These are phyloP conservation scores for Falco naumanni DNA, from an alignment of 2,797 vertebrate species.

Conservation along the genomic window DNA sequence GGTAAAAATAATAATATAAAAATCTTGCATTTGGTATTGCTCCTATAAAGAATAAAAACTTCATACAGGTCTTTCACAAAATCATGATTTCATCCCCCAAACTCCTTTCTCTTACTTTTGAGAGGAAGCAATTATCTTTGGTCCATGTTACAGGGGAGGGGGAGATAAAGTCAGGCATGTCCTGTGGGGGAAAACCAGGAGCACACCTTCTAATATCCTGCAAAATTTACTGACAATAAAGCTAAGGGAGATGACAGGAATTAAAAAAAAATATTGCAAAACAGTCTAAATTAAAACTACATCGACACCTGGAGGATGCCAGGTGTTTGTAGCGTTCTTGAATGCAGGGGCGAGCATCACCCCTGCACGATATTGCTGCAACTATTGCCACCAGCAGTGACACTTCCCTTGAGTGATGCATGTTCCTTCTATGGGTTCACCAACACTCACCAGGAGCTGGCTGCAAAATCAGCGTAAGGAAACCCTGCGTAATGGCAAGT, in stretches of 20 bases:
- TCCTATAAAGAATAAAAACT: not conserved
- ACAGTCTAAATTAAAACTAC: not conserved
- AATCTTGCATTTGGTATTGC: not conserved
- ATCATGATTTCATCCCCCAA: not conserved
- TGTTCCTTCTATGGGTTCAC: not conserved
- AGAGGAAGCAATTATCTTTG: not conserved
- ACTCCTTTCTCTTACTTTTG: not conserved
- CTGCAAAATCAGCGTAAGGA: not conserved
- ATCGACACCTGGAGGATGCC: not conserved
- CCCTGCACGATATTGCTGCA: not conserved
- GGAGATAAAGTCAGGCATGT: not conserved
- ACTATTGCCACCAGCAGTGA: not conserved
- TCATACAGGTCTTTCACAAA: not conserved
- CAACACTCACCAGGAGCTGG: not conserved
- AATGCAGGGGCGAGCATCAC: not conserved
- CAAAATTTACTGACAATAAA: not conserved
- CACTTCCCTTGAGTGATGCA: accelerated
- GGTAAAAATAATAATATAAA: not conserved
- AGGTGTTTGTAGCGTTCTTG: not conserved
- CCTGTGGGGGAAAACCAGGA: not conserved
- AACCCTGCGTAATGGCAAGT: accelerated
- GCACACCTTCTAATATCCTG: not conserved
- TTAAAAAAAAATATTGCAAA: not conserved
- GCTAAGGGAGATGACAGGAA: not conserved
- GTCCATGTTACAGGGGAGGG: not conserved